Conservation (phyloP, 1,140 invertebrate genomes). For the Drosophila virilis region DNA sequence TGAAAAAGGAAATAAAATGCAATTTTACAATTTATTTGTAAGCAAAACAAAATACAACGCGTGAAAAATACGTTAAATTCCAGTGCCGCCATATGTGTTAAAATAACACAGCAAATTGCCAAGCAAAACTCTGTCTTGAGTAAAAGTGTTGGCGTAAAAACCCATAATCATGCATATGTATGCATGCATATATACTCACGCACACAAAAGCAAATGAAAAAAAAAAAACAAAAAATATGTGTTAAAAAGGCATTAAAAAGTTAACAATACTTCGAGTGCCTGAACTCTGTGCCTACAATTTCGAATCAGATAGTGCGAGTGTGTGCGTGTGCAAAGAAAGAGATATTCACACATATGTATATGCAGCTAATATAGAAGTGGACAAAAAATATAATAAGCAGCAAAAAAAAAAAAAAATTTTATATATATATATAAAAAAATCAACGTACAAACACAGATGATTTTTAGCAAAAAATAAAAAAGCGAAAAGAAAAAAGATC, state of each 20-base stretch:
- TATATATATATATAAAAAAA: slow-evolving; percentile 54
- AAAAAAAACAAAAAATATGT: slow-evolving; percentile 54
- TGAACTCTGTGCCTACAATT: slow-evolving; percentile 62
- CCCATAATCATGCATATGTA: slow-evolving; percentile 49
- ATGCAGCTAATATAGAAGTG: slow-evolving; percentile 71
- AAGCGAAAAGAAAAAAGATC: slow-evolving; percentile 78
- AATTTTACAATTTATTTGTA: slow-evolving; percentile 41
- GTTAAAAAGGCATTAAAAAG: slow-evolving; percentile 68
- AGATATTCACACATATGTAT: slow-evolving; percentile 62
- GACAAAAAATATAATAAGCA: slow-evolving; percentile 76
- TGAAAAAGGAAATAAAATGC: slow-evolving; percentile 63
- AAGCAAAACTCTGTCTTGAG: slow-evolving; percentile 72
- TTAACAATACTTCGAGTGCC: slow-evolving; percentile 66
- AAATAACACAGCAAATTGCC: slow-evolving; percentile 44
- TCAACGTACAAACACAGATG: slow-evolving; percentile 79
- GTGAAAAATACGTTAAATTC: slow-evolving; percentile 22
- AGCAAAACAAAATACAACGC: slow-evolving; percentile 25
- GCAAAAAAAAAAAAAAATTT: slow-evolving; percentile 49
- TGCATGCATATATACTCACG: slow-evolving; percentile 28
- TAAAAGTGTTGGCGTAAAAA: slow-evolving; percentile 71
- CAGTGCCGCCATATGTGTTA: slow-evolving; percentile 56
- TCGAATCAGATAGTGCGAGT: slow-evolving; percentile 32
- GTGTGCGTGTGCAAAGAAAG: slow-evolving; percentile 62
- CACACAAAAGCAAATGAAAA: slow-evolving; percentile 41
- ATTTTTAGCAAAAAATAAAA: slow-evolving; percentile 77